Evolutionary conservation across 2,888 invertebrate genomes (phyloP).

Genomic region (Poecilobothrus nobilitatus): DNA sequence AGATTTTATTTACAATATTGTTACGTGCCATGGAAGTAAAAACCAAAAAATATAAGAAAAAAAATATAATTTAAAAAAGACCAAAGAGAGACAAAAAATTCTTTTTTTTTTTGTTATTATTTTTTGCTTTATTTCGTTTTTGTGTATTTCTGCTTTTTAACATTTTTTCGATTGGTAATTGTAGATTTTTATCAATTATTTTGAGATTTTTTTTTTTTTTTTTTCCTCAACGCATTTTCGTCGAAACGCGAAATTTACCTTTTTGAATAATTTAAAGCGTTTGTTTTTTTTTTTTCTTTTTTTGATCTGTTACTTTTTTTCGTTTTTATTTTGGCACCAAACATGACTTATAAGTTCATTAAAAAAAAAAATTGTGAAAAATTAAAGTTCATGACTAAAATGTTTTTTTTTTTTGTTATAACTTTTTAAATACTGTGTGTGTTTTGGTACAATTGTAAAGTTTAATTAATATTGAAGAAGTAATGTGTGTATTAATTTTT

Average conservation of each 20-base stretch:
- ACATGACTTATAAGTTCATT: constrained; percentile 6
- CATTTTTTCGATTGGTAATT: not conserved
- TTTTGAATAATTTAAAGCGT: not conserved
- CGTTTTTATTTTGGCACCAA: not conserved
- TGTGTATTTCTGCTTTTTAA: not conserved
- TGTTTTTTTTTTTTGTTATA: not conserved
- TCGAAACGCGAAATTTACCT: too few relatives aligned
- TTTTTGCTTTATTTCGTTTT: too few relatives aligned
- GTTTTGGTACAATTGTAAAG: not conserved
- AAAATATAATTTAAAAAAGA: too few relatives aligned
- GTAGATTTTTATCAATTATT: constrained; percentile 1
- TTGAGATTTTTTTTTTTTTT: not conserved
- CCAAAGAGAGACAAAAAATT: too few relatives aligned
- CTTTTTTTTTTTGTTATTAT: too few relatives aligned
- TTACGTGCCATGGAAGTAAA: not conserved
- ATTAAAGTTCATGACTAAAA: constrained; percentile 3
- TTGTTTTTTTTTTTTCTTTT: not conserved
- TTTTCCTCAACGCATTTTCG: too few relatives aligned
- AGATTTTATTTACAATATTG: not conserved
- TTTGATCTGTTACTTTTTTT: not conserved
- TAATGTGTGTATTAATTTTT: not conserved
- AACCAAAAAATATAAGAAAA: too few relatives aligned
- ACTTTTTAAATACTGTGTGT: not conserved
- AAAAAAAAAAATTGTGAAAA: not conserved
- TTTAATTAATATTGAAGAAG: not conserved